Conservation (phyloP, 2,113 vertebrate species). For the Chionomys nivalis region DNA sequence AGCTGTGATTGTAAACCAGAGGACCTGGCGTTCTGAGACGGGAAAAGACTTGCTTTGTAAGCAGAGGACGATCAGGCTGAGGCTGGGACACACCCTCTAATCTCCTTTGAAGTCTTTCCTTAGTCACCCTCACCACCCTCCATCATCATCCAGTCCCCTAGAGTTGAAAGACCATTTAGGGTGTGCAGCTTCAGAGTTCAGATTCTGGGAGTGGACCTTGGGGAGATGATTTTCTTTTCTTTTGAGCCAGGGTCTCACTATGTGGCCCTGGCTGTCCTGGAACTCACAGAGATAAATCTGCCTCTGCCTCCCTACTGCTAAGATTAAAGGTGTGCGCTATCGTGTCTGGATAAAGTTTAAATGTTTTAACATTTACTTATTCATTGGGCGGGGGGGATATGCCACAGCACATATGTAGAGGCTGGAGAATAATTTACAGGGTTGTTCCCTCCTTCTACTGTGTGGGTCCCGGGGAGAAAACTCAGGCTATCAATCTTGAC, state of each 20-base stretch:
- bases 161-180: not conserved
- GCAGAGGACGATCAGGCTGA: not conserved
- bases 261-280: not conserved
- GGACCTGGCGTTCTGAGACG: not conserved
- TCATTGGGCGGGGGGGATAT: not conserved
- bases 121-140: not conserved
- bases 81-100: not conserved
- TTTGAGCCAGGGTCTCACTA: not conserved
- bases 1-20: not conserved
- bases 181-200: not conserved
- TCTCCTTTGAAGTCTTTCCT: not conserved
- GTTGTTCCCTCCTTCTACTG: not conserved
- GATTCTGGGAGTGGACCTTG: not conserved
- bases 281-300: not conserved
- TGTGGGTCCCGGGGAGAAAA: not conserved
- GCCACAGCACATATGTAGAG: not conserved
- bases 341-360: not conserved
- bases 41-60: not conserved
- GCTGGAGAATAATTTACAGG: not conserved
- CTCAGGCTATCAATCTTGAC: not conserved
- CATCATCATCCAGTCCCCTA: accelerated
- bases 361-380: not conserved
- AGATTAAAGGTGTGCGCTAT: not conserved
- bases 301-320: not conserved
- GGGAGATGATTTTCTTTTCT: not conserved